These are phyloP conservation scores for Sebastes vulpes DNA, from an alignment of 2,797 vertebrate species.

Conservation along the genomic window DNA sequence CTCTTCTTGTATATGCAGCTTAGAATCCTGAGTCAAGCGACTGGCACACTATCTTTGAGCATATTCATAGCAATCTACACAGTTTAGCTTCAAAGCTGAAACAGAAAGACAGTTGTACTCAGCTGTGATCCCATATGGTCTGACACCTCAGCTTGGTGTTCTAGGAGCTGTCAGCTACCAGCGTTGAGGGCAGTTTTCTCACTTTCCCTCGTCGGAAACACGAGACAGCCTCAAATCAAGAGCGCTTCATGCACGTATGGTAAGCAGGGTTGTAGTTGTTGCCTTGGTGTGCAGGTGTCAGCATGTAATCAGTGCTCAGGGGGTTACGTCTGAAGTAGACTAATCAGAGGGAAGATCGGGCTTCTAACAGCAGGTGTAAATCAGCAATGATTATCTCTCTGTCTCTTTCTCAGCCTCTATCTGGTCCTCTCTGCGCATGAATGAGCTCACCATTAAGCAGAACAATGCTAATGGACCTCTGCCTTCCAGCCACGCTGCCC, in stretches of 20 bases:
- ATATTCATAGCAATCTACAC: neutral
- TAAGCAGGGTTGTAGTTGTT: conserved; percentile 14
- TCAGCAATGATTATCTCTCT: conserved; percentile 57
- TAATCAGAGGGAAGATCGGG: conserved; percentile 67
- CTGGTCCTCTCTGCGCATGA: conserved; percentile 34
- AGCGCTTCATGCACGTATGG: conserved; percentile 27
- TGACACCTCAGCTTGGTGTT: neutral
- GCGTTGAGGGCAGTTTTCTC: neutral
- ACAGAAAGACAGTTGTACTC: conserved; percentile 11
- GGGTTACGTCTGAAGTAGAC: conserved; percentile 60
- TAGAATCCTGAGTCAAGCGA: conserved; percentile 6
- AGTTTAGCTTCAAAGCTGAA: conserved; percentile 6
- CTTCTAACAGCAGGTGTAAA: conserved; percentile 67
- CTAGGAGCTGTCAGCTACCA: conserved; percentile 1
- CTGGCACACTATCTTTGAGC: neutral
- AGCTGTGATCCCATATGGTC: neutral
- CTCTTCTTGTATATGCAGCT: neutral
- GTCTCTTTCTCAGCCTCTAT: conserved; percentile 3
- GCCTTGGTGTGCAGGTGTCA: conserved; percentile 56
- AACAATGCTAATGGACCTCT: conserved; percentile 43
- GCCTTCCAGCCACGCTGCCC: neutral
- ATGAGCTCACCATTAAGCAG: conserved; percentile 34
- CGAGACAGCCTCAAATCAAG: conserved; percentile 42
- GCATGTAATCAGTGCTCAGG: conserved; percentile 64
- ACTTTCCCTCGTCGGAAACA: conserved; percentile 20